Base-by-base conservation (phyloP, 2,888 invertebrate genomes). In the Cheilosia vulpina region DNA sequence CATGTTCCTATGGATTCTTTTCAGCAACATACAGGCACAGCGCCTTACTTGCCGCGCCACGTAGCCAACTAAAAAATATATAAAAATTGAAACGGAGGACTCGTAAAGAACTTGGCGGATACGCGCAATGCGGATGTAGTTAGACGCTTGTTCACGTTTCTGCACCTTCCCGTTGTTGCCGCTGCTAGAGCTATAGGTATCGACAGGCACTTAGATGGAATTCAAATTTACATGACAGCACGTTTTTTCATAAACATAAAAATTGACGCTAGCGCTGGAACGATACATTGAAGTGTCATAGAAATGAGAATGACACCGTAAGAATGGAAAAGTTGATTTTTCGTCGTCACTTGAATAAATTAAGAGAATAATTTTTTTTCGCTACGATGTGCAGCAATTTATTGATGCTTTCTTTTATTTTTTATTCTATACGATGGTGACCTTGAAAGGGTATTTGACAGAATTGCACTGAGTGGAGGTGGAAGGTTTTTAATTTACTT, bases 211-310 rank as follows among this genome's bases (percentile, higher is more conserved):
- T 79, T 65, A 75, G 75, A 71, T 80, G 80, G 60, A 84, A 84
- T 84, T 72, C 78, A 80, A 82, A 87, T 87, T 87, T 87, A 60
- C 82, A 83, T 80, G 87, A 69, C 80, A 77, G 78, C 87, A 87
- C 87, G 87, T 87, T 78, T 79, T 82, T 87, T 76, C 80, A 87
- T 85, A 87, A 87, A 87, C 87, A 87, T 87, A 87, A 87, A 87
- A 85, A 72, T 72, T 62, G 82, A 79, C 76, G 62, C 82, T 73
- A 71, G 60, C 38, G 72, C 73, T 38, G 43, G 57, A 69, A 69
- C 71, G 73, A 81, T 65, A 72, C 62, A 73, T 68, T 68, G 82
- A 31, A 72, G 72, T 53, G 31, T 55, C 24, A 17, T 27, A 19
- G 58, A 50, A 24, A 55, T 2, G 34, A 82, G 87, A 88, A 88